Percentiles rank a stretch among this genome's conserved stretches.
Evolutionary conservation across 2,797 vertebrate genomes (phyloP).

Genomic region (Staurois parvus): DNA sequence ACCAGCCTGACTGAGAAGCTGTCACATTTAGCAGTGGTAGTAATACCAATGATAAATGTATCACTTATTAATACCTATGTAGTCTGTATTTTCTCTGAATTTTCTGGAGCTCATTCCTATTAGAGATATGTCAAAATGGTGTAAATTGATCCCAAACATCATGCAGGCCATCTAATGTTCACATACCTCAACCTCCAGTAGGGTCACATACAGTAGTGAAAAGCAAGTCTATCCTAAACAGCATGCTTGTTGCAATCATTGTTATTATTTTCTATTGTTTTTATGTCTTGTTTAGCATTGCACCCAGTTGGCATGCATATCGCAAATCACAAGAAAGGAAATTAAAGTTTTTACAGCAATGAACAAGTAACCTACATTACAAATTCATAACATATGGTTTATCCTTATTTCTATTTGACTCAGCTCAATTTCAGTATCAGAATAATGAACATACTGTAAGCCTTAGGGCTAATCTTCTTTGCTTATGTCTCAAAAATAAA

Average conservation of each 20-base stretch:
- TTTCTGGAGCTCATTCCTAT: too few relatives aligned
- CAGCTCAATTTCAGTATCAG: slow-evolving; percentile 46
- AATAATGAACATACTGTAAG: slow-evolving; percentile 49
- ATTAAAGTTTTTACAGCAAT: not conserved
- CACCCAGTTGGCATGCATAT: not conserved
- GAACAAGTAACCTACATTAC: slow-evolving; percentile 13
- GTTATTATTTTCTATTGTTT: not conserved
- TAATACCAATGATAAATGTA: too few relatives aligned
- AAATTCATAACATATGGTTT: slow-evolving; percentile 47
- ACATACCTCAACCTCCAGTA: not conserved
- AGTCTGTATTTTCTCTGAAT: too few relatives aligned
- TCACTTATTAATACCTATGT: too few relatives aligned
- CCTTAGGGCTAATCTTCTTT: slow-evolving; percentile 39
- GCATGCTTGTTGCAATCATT: not conserved
- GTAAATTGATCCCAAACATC: not conserved
- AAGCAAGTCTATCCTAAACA: not conserved
- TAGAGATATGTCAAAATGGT: too few relatives aligned
- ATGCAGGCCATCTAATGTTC: not conserved
- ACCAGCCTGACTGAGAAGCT: too few relatives aligned
- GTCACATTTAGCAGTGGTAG: too few relatives aligned
- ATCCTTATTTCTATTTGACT: slow-evolving; percentile 36
- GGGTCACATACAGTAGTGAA: not conserved
- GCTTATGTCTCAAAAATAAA: slow-evolving; percentile 37
- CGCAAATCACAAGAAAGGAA: not conserved
- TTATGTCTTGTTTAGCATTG: not conserved